A percentile compares a stretch with the other conserved stretches of the same genome.
phyloP scores from a whole-genome alignment of 1,140 invertebrate species.

The Chironomus striatipennis region DNA sequence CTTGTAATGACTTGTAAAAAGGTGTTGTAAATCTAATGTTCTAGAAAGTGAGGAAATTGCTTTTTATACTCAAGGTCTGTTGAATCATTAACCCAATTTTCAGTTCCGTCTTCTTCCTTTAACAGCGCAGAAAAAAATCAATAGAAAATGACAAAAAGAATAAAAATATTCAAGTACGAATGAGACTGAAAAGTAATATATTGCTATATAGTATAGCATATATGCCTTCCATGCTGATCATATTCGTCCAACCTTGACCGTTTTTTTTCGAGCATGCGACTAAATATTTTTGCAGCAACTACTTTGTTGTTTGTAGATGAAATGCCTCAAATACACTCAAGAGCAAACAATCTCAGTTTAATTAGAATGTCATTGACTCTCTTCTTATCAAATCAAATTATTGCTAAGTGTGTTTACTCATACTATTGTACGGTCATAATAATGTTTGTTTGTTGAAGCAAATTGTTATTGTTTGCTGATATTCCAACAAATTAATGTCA shows the following conservation, averaged over 20 bases:
- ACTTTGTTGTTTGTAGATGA: not conserved
- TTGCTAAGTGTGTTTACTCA: not conserved
- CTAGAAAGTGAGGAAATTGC: no score
- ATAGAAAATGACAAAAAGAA: no score
- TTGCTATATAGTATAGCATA: not conserved
- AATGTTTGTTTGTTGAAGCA: no score
- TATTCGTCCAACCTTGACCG: not conserved
- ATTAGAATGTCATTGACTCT: not conserved
- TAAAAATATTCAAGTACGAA: no score
- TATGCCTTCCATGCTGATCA: not conserved
- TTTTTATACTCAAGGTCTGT: no score
- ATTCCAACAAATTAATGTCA: not conserved
- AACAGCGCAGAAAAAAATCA: no score
- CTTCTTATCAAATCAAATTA: slow-evolving; percentile 8
- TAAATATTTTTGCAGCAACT: not conserved
- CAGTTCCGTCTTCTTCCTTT: no score
- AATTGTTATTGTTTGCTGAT: not conserved
- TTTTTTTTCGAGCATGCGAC: not conserved
- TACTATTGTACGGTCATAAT: no score
- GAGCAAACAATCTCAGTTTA: not conserved
- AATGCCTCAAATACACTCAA: not conserved
- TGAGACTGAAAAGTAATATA: not conserved
- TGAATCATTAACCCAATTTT: no score
- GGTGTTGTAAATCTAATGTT: no score
- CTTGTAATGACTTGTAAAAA: no score